Evolutionary conservation across 1,140 invertebrate species (phyloP), one percentile per base, ranked within the genome.

Genomic region (Bombus cullumanus): DNA sequence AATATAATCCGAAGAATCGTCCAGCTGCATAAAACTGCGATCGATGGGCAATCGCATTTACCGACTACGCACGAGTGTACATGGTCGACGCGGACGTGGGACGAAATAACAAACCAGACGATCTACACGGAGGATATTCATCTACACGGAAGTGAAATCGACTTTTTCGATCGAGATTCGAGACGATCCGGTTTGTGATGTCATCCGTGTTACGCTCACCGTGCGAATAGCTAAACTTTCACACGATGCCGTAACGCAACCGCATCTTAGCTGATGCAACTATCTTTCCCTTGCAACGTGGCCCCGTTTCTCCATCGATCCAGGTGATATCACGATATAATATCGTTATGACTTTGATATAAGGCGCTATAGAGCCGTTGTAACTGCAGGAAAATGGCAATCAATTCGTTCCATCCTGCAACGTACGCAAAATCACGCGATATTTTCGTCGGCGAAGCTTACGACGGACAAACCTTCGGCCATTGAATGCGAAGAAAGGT

Each of bases 231-330:
- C 53, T 71, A 53, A 71, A 78, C 83, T 79, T 72, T 79, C 83
- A 47, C 83, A 59, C 66, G 37, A 62, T 62, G 66, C 76, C 25
- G n/a, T 79, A 85, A 72, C 22, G 66, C 53, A 37, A 69, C 68
- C 71, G 66, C 75, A 79, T 72, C 75, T 79, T 28, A 62, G 25
- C n/a, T 34, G 66, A 66, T 64, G 57, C 81, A 69, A 68, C 73
- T 34, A 57, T 57, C 43, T 37, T 31, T 25, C 3, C 4, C 3
- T 25, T 64, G 39, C 31, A 13, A 53, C 73, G 73, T 37, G 71
- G 31, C 73, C 41, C 73, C 34, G 18, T 83, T 62, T 76, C 22
- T 18, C 41, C 28, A 66, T 76, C 72, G 72, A 83, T 76, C 62
- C 53, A 10, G 18, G 22, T 34, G 71, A 81, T 73, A 73, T 25